Evolutionary conservation across 1,140 invertebrate species (phyloP).

Genomic region (Bombus consobrinus): DNA sequence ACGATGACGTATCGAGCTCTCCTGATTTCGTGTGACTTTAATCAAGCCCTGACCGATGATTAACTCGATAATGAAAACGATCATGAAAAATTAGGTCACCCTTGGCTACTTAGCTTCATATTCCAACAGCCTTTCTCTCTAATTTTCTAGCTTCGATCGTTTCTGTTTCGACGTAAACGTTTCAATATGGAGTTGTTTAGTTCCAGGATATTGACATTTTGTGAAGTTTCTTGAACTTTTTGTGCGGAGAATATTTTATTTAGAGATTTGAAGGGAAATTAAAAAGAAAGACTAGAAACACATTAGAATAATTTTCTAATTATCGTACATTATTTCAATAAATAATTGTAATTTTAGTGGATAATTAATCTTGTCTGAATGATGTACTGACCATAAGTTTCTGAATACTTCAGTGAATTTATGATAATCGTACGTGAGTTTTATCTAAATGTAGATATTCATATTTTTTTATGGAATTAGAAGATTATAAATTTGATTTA

Average conservation of each 20-base stretch:
- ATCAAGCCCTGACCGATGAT: slow-evolving; percentile 20
- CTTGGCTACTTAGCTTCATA: neutral
- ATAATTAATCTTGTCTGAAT: neutral
- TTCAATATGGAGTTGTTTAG: neutral
- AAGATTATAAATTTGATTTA: no score
- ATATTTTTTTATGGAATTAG: no score
- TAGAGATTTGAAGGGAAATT: no score
- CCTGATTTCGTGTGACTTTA: slow-evolving; percentile 48
- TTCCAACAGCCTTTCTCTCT: neutral
- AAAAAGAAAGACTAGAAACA: neutral
- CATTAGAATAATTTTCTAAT: neutral
- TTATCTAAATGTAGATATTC: no score
- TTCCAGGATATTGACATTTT: neutral
- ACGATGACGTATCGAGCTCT: slow-evolving; percentile 44
- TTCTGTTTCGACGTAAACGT: neutral
- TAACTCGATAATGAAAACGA: neutral
- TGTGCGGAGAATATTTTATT: neutral
- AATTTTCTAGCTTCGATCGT: neutral
- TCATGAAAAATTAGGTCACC: slow-evolving; percentile 1
- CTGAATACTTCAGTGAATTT: no score
- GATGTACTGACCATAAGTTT: no score
- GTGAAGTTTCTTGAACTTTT: neutral
- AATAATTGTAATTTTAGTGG: neutral
- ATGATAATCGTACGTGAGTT: no score
- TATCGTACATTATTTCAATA: neutral